Percentiles rank a stretch among this genome's conserved stretches.
Evolutionary conservation across 2,888 invertebrate genomes (phyloP).

Genomic region (Drosophila cyrtoloma): DNA sequence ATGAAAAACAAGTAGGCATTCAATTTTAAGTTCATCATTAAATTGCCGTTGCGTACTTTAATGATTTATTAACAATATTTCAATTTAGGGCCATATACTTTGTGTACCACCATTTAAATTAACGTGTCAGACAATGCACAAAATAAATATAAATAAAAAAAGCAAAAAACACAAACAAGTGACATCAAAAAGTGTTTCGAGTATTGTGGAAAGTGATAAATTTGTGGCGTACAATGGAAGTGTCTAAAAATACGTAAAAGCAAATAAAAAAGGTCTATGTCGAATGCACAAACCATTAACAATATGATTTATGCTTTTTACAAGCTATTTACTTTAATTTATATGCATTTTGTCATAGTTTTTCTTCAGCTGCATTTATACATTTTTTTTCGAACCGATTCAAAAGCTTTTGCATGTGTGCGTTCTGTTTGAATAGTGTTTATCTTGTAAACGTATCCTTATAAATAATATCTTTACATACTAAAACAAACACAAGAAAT

Average conservation of each 20-base stretch:
- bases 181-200: conserved; percentile 60
- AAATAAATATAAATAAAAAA: conserved; percentile 18
- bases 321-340: conserved; percentile 70
- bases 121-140: conserved; percentile 58
- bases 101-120: conserved; percentile 60
- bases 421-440: conserved; percentile 48
- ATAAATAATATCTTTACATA: conserved; percentile 15
- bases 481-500: neutral
- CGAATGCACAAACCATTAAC: conserved; percentile 61
- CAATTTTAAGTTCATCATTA: conserved; percentile 18
- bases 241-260: conserved; percentile 56
- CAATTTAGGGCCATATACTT: conserved; percentile 47
- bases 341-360: conserved; percentile 49
- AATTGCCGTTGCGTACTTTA: conserved; percentile 23
- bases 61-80: conserved; percentile 62
- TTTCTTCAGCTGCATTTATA: conserved; percentile 6
- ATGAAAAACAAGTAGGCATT: neutral
- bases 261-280: conserved; percentile 54
- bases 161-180: conserved; percentile 23
- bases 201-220: conserved; percentile 69
- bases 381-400: neutral
- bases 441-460: conserved; percentile 18
- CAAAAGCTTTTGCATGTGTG: conserved; percentile 20
- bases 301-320: conserved; percentile 69
- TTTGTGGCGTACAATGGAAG: conserved; percentile 59